Evolutionary conservation across 2,888 invertebrate genomes (phyloP), one percentile per base, ranked within the genome.

Genomic region (Diadegma fenestrale): DNA sequence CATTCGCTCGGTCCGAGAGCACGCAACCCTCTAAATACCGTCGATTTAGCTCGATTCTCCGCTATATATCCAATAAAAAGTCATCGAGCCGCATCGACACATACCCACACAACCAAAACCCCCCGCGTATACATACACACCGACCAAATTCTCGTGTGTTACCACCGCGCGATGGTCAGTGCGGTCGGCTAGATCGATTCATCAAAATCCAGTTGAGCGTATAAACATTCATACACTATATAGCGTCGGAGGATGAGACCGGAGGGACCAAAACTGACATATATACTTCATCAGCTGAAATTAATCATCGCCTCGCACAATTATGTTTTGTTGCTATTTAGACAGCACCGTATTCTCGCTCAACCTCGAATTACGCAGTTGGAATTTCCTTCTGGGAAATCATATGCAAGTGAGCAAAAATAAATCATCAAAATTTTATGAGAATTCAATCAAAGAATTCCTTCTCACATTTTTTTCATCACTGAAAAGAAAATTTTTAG

Each of bases 11-110:
- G 48, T 64, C 72, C 87, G 84, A 86, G 86, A 86, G 85, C 88
- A 84, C 88, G 85, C 86, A 87, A 88, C 88, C 88, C 88, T 87
- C 89, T 88, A 89, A 90, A 90, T 88, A 89, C 88, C 87, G 86
- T 88, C 89, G 82, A 85, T 85, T 85, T 85, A 82, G 82, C 78
- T 33, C 79, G 80, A 80, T 80, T 45, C 73, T 45, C 63, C 37
- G 78, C 43, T 58, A 22, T 63, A 22, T 68, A 77, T 82, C 80
- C 85, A 85, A 85, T 85, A 85, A 85, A 85, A 85, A 85, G 82
- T 85, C 82, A 85, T 85, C 85, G 85, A 85, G 71, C 71, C 80
- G 61, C 71, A 82, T 79, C 85, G 82, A 69, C 64, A 79, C 48
- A 80, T 63, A 63, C 12, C 61, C 26, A 51, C 8, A 68, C 43